These are phyloP conservation scores for Salvelinus alpinus DNA, from an alignment of 2,113 vertebrate species.

Conservation along the genomic window DNA sequence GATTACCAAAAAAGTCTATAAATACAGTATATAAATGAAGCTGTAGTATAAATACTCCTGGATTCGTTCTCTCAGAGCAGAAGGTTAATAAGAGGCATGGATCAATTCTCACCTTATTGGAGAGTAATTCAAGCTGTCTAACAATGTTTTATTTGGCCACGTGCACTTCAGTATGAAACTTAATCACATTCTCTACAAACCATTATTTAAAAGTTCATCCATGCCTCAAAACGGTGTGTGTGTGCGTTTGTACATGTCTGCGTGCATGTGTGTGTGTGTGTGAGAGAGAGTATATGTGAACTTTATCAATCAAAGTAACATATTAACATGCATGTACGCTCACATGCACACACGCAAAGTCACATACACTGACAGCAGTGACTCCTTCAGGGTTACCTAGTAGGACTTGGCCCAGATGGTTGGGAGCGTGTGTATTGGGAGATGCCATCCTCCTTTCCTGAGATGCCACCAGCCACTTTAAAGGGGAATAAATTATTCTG, in stretches of 20 bases:
- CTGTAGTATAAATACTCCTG: background rate
- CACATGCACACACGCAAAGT: constrained; percentile 12
- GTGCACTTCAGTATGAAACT: constrained; percentile 33
- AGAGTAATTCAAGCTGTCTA: constrained; percentile 26
- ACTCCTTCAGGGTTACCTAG: constrained; percentile 35
- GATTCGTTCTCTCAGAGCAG: constrained; percentile 1
- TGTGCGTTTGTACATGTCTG: background rate
- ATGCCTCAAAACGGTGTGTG: constrained; percentile 18
- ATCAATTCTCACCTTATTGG: constrained; percentile 39
- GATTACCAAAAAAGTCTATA: constrained; percentile 22
- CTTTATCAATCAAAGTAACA: too few relatives aligned
- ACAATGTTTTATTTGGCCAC: constrained; percentile 30
- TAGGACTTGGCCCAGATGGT: constrained; percentile 66
- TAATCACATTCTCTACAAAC: constrained; percentile 20
- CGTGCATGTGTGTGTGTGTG: constrained; percentile 15
- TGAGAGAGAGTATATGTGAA: constrained; percentile 20
- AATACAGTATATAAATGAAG: background rate
- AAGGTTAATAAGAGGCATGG: constrained; percentile 8
- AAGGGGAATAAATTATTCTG: constrained; percentile 48
- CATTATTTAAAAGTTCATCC: constrained; percentile 23
- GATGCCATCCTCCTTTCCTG: constrained; percentile 51
- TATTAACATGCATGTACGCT: background rate
- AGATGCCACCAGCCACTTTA: constrained; percentile 48
- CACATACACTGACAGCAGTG: background rate
- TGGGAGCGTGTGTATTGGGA: constrained; percentile 51